Conservation (phyloP, 92 coral and sea anemone species). For the Epizoanthus stellaris region DNA sequence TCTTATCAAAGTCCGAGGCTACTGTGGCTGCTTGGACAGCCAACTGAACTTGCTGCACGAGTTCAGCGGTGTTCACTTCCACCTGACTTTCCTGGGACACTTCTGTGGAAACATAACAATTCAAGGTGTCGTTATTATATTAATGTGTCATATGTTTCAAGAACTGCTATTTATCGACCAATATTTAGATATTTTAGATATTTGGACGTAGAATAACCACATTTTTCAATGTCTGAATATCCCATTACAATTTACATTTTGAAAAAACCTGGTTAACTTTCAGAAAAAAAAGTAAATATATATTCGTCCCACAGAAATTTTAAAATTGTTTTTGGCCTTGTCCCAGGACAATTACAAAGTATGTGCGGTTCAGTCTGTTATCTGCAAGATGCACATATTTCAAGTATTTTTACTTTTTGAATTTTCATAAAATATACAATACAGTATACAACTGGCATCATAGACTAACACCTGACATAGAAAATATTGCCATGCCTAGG, state of each 20-base stretch:
- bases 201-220: too few relatives aligned
- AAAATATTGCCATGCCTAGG: too few relatives aligned
- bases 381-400: too few relatives aligned
- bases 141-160: not conserved
- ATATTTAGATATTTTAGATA: too few relatives aligned
- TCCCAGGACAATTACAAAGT: too few relatives aligned
- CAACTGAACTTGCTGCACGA: slow-evolving; percentile 70
- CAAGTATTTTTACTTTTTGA: too few relatives aligned
- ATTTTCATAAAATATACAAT: too few relatives aligned
- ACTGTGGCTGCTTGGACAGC: slow-evolving; percentile 64
- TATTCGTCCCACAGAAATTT: not conserved
- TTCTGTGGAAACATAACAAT: slow-evolving; percentile 4
- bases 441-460: too few relatives aligned
- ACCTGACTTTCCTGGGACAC: slow-evolving; percentile 22
- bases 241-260: too few relatives aligned
- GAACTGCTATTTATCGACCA: not conserved
- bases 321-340: not conserved
- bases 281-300: slow-evolving; percentile 14
- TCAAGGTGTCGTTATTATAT: not conserved
- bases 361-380: too few relatives aligned
- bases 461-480: too few relatives aligned
- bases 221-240: too few relatives aligned
- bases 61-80: slow-evolving; percentile 57
- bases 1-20: slow-evolving; percentile 34
- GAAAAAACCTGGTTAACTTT: not conserved